Percentiles rank a stretch among this genome's conserved stretches.
These are phyloP conservation scores for Vipera ursinii DNA, from an alignment of 2,797 vertebrate genomes.

Conservation along the genomic window DNA sequence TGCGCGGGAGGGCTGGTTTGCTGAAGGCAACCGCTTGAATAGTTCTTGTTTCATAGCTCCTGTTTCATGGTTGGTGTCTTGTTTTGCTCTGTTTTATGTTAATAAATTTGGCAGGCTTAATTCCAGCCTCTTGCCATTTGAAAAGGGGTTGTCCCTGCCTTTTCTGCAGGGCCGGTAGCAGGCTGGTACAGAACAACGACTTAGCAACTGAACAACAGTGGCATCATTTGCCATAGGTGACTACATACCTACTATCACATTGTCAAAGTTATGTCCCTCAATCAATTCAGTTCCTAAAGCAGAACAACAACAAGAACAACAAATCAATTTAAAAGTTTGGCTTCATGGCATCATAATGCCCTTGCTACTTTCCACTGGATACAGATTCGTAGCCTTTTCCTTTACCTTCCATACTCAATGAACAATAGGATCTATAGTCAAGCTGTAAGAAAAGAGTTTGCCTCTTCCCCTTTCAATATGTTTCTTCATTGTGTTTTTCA, in stretches of 20 bases:
- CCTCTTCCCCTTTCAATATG: neutral
- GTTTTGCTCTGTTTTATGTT: too few relatives aligned
- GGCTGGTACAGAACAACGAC: neutral
- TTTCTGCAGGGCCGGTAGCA: too few relatives aligned
- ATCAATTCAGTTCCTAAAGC: neutral
- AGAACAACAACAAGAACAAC: neutral
- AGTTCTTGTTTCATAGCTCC: too few relatives aligned
- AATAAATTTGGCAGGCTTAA: too few relatives aligned
- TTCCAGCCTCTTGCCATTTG: too few relatives aligned
- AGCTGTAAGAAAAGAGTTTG: neutral
- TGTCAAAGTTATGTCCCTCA: neutral
- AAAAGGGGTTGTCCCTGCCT: too few relatives aligned
- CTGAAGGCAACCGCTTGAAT: too few relatives aligned
- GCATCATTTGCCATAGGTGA: neutral
- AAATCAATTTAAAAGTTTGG: neutral
- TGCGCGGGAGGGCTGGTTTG: too few relatives aligned
- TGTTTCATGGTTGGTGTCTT: too few relatives aligned
- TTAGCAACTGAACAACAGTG: neutral
- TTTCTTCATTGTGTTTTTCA: neutral
- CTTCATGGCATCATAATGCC: neutral
- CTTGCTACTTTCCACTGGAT: neutral
- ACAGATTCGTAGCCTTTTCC: conserved; percentile 18
- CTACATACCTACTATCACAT: neutral
- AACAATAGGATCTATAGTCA: neutral
- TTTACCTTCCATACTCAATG: neutral